phyloP scores from a whole-genome alignment of 2,113 vertebrate species.

The Boulengeromyrus knoepffleri region DNA sequence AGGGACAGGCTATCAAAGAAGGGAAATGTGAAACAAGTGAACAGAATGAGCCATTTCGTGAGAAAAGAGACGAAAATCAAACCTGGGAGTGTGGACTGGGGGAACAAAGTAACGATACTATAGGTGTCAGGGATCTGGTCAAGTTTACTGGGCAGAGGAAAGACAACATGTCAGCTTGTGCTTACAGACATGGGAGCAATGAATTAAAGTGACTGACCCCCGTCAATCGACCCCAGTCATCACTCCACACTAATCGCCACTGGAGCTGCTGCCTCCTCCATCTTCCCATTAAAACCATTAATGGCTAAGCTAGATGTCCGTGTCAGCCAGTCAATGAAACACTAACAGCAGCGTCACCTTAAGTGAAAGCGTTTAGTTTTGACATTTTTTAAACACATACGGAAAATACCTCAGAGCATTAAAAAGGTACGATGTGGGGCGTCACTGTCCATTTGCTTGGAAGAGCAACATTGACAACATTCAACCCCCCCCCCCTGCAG shows the following conservation, averaged over 20 bases:
- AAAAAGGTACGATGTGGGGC: not conserved
- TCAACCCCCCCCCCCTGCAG: no score
- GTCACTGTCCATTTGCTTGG: not conserved
- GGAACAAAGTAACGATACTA: not conserved
- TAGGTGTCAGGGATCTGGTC: not conserved
- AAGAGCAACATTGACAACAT: not conserved
- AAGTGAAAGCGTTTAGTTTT: conserved; percentile 10
- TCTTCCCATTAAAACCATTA: not conserved
- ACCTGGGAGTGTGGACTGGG: not conserved
- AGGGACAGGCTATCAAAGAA: not conserved
- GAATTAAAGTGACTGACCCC: not conserved
- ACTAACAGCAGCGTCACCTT: conserved; percentile 11
- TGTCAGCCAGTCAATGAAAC: not conserved
- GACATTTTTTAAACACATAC: not conserved
- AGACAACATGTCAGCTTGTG: not conserved
- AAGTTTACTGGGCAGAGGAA: not conserved
- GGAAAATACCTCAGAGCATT: not conserved
- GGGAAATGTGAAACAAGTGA: not conserved
- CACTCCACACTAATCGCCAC: not conserved
- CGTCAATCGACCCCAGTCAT: not conserved
- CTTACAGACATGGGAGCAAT: not conserved
- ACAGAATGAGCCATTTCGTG: not conserved
- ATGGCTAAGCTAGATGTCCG: not conserved
- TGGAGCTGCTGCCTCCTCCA: not conserved
- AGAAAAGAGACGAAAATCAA: not conserved